Conservation (phyloP, 2,113 vertebrate species). For the Canis aureus region DNA sequence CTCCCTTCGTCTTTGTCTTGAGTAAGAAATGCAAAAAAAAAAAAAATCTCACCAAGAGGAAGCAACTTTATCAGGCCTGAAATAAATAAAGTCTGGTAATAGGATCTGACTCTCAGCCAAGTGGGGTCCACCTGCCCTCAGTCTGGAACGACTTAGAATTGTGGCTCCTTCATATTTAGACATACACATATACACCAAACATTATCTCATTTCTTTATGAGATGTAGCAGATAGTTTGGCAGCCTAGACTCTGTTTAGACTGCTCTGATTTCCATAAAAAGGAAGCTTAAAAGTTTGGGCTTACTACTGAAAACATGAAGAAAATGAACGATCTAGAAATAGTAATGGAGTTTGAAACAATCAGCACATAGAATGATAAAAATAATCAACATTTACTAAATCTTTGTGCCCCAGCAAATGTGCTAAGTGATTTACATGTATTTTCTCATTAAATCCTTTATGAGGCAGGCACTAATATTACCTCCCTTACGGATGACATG, state of each 20-base stretch:
- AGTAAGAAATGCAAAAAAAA: not conserved
- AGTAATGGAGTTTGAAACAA: slow-evolving; percentile 73
- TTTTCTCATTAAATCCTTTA: slow-evolving; percentile 33
- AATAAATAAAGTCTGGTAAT: slow-evolving; percentile 61
- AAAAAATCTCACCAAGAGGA: not conserved
- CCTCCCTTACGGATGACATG: not conserved
- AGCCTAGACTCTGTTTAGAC: slow-evolving; percentile 73
- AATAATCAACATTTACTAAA: not conserved
- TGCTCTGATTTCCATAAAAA: slow-evolving; percentile 82
- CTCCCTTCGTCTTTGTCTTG: slow-evolving; percentile 29
- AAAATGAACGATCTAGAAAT: slow-evolving; percentile 81
- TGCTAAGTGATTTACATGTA: not conserved
- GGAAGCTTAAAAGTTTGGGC: slow-evolving; percentile 76
- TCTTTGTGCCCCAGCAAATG: not conserved
- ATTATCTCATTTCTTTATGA: slow-evolving; percentile 71
- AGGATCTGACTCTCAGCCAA: slow-evolving; percentile 40
- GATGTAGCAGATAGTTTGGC: slow-evolving; percentile 60
- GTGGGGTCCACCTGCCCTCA: slow-evolving; percentile 50
- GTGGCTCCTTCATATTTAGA: not conserved
- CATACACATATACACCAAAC: not conserved
- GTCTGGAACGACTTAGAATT: slow-evolving; percentile 12
- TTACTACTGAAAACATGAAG: slow-evolving; percentile 78
- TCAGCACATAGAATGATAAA: slow-evolving; percentile 58
- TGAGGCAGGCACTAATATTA: slow-evolving; percentile 14
- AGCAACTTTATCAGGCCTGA: slow-evolving; percentile 58